phyloP scores from a whole-genome alignment of 2,113 vertebrate species.

The Eurypyga helias region DNA sequence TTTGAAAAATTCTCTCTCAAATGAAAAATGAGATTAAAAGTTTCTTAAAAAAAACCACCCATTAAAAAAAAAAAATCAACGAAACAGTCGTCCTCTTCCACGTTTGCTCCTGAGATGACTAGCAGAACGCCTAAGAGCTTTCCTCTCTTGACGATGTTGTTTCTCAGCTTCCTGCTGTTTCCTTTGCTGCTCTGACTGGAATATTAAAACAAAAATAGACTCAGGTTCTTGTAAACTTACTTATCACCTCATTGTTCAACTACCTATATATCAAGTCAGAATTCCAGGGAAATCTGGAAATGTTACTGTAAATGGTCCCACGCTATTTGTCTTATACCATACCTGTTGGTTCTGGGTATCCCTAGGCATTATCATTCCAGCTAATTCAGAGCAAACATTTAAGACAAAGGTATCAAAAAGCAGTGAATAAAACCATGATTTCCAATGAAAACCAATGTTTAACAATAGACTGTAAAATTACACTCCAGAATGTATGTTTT shows the following conservation, averaged over 20 bases:
- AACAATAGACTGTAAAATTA: neutral
- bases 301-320: neutral
- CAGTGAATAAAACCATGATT: neutral
- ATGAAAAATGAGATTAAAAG: neutral
- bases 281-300: neutral
- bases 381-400: neutral
- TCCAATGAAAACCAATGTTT: neutral
- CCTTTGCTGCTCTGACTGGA: conserved; percentile 90
- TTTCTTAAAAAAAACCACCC: neutral
- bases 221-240: neutral
- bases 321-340: neutral
- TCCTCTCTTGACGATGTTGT: conserved; percentile 89
- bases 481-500: neutral
- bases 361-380: neutral
- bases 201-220: neutral
- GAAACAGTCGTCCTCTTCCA: conserved; percentile 65
- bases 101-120: conserved; percentile 80
- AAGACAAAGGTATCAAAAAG: neutral
- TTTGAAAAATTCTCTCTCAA: neutral
- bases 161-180: conserved; percentile 89
- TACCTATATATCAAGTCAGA: neutral
- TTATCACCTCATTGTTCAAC: neutral
- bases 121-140: conserved; percentile 86
- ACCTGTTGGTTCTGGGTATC: neutral
- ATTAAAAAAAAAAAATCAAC: conserved; percentile 47